Evolutionary conservation across 2,888 invertebrate genomes (phyloP), one percentile per base, ranked within the genome.

Genomic region (Tenodera sinensis): DNA sequence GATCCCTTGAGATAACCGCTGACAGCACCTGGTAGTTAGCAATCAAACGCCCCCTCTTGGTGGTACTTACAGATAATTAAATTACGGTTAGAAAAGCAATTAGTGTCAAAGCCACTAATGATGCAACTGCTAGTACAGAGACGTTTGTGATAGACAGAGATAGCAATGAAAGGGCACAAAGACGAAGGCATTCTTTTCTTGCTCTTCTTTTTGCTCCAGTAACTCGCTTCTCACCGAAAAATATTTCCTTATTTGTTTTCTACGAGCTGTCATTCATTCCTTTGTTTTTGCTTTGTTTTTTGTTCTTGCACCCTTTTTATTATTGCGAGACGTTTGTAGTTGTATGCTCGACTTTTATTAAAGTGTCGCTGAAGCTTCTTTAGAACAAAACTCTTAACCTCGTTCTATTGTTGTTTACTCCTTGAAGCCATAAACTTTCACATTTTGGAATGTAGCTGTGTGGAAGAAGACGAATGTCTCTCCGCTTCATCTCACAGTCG

Each of bases 221-320:
- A 4, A 4, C 20, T 71, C 54, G 54, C 54, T 71, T 71, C 54
- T 71, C 54, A 71, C 54, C 54, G 47, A 83, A 83, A 87, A 87
- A 87, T 82, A 27, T 87, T 87, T 83, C 87, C 34, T 87, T 87
- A 87, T 83, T 87, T 87, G 83, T 87, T 87, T 87, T 83, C 87
- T 34, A 87, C 34, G 83, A 87, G 87, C 87, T 87, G 87, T 87
- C 87, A 87, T 87, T 87, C 87, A 87, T 83, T 83, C 87, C 27
- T 86, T 81, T 28, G 42, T 87, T 82, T 71, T 87, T 34, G 25
- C n/a, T 87, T 28, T 71, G 7, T 86, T 30, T 30, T 27, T 25
- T 71, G 3, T 83, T 83, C 27, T 34, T 86, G 27, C 20, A 28
- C n/a, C 28, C 83, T 27, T 42, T 25, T 71, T 71, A 71, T 71